Conservation (phyloP, 2,888 invertebrate species). For the Leuctra nigra region DNA sequence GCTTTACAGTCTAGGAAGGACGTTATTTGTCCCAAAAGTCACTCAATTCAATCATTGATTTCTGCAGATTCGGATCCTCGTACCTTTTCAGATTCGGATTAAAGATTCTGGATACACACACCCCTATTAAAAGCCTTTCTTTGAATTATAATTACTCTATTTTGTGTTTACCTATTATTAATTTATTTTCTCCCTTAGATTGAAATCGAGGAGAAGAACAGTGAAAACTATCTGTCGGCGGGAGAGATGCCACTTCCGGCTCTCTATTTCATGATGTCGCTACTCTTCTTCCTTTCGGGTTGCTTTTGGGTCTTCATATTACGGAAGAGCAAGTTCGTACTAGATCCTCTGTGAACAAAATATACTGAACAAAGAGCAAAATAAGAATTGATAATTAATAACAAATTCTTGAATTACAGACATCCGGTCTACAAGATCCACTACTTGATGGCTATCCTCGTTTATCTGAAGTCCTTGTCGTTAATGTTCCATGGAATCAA, state of each 20-base stretch:
- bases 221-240: conserved; percentile 82
- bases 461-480: conserved; percentile 86
- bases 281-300: conserved; percentile 83
- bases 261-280: conserved; percentile 85
- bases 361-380: too few relatives aligned
- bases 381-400: too few relatives aligned
- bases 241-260: conserved; percentile 95
- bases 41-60: too few relatives aligned
- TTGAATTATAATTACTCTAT: not conserved
- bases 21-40: too few relatives aligned
- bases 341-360: too few relatives aligned
- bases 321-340: conserved; percentile 60
- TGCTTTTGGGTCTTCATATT: conserved; percentile 89
- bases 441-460: conserved; percentile 90
- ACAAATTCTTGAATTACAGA: too few relatives aligned
- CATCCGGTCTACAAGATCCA: conserved; percentile 92
- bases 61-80: too few relatives aligned
- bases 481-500: conserved; percentile 92
- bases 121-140: too few relatives aligned
- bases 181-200: conserved; percentile 49
- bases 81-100: too few relatives aligned
- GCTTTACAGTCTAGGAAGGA: too few relatives aligned
- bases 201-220: conserved; percentile 80
- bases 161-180: not conserved
- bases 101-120: too few relatives aligned